Base-by-base conservation (phyloP, 2,113 vertebrate species). In the Pandion haliaetus region DNA sequence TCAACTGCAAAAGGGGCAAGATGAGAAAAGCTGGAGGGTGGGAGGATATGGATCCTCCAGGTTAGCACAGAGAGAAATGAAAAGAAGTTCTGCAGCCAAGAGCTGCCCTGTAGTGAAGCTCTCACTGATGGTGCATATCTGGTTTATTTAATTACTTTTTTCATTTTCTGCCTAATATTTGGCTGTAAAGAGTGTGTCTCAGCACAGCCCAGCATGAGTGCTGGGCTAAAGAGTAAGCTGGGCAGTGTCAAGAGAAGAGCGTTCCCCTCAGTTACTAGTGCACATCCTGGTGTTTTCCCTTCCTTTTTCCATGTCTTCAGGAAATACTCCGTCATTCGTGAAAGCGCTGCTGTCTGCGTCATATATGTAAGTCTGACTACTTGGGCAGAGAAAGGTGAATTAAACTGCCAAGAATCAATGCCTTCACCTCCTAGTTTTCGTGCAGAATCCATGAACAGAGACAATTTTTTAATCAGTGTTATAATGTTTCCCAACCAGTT, bases 401-500 rank as follows among this genome's bases (percentile, higher is more conserved):
- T 63, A 62, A 91, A 55, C 49, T 57, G 36, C 13, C 42, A 29
- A 32, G 84, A 90, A 17, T 2, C 32, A 77, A 10, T 78, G 65
- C 58, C 54, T 28, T 70, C 76, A 71, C 65, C 65, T 80, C 49
- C 18, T n/a, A 17, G 17, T 72, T 91, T 95, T 89, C 6, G 8
- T 92, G 93, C 69, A 79, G 83, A 82, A 92, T 15, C 71, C 82
- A 50, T 14, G 28, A 36, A n/a, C 58, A 73, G 76, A 90, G 90
- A 59, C 88, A 79, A 92, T 86, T 96, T 93, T 97, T 95, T 95
- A 96, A 97, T 97, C 95, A 91, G 90, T 44, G 52, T 94, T 94
- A 59, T 49, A 89, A 87, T 58, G 79, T 93, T 88, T 94, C 91
- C 81, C 83, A 40, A 6, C 62, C 74, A 59, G 73, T 86, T 88